Evolutionary conservation across 2,888 invertebrate species (phyloP).

Genomic region (Dicranocentrus wangi): DNA sequence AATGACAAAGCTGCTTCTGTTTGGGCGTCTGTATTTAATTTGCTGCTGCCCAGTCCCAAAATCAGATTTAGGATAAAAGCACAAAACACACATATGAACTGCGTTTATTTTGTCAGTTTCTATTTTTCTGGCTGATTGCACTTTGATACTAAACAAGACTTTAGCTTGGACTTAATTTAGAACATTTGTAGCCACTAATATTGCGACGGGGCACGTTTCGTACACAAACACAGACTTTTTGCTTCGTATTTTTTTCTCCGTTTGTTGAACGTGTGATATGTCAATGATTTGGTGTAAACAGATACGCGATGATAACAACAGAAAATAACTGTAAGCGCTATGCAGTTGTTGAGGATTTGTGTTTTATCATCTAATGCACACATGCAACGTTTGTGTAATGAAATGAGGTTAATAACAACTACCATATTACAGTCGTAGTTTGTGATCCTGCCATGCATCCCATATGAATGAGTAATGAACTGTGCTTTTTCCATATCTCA

Average conservation of each 20-base stretch:
- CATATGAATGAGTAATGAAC: conserved; percentile 28
- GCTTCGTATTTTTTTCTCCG: too few relatives aligned
- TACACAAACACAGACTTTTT: too few relatives aligned
- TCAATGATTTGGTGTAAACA: conserved; percentile 7
- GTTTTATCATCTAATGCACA: not conserved
- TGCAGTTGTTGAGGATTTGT: too few relatives aligned
- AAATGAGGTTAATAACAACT: conserved; percentile 23
- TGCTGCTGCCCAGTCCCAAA: too few relatives aligned
- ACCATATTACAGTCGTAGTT: too few relatives aligned
- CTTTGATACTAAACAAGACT: too few relatives aligned
- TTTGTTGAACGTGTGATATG: not conserved
- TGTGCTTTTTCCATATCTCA: not conserved
- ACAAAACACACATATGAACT: too few relatives aligned
- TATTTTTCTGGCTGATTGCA: too few relatives aligned
- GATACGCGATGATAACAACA: not conserved
- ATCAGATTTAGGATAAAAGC: not conserved
- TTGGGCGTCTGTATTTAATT: conserved; percentile 5
- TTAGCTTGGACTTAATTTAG: conserved; percentile 1
- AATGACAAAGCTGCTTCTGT: conserved; percentile 6
- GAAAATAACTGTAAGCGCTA: too few relatives aligned
- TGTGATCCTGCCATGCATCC: conserved; percentile 2
- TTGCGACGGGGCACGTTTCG: too few relatives aligned
- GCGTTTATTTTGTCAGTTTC: conserved; percentile 5
- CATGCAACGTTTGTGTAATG: conserved; percentile 16
- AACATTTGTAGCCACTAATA: not conserved